These are phyloP conservation scores for Melanotaenia maccullochi DNA, from an alignment of 2,797 vertebrate genomes.

Conservation along the genomic window DNA sequence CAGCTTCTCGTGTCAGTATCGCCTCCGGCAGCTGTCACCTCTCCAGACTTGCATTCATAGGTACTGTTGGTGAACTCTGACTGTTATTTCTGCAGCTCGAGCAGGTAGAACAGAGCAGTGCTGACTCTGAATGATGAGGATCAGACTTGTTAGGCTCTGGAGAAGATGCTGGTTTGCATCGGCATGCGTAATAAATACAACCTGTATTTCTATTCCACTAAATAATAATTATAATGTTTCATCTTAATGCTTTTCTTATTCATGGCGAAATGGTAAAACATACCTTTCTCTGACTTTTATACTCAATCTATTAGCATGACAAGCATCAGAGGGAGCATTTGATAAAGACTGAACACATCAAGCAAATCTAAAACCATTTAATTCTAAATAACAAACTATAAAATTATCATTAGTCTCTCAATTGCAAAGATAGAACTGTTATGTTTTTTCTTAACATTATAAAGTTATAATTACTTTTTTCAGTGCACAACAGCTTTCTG, in stretches of 20 bases:
- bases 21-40: constrained; percentile 13
- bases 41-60: not conserved
- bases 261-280: not conserved
- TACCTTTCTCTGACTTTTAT: not conserved
- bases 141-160: not conserved
- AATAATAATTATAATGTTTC: not conserved
- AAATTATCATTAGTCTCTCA: not conserved
- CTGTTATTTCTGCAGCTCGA: not conserved
- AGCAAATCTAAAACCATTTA: not conserved
- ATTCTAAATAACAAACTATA: not conserved
- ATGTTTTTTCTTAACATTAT: not conserved
- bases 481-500: not conserved
- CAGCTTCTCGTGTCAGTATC: not conserved
- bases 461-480: not conserved
- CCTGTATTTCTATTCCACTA: not conserved
- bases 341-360: not conserved
- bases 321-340: not conserved
- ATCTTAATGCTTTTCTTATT: not conserved
- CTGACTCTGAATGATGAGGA: not conserved
- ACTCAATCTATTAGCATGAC: not conserved
- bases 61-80: constrained; percentile 3
- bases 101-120: not conserved
- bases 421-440: not conserved
- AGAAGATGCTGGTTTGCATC: not conserved
- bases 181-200: not conserved